Evolutionary conservation across 2,113 vertebrate species (phyloP).

Genomic region (Pomatostomus ruficeps): DNA sequence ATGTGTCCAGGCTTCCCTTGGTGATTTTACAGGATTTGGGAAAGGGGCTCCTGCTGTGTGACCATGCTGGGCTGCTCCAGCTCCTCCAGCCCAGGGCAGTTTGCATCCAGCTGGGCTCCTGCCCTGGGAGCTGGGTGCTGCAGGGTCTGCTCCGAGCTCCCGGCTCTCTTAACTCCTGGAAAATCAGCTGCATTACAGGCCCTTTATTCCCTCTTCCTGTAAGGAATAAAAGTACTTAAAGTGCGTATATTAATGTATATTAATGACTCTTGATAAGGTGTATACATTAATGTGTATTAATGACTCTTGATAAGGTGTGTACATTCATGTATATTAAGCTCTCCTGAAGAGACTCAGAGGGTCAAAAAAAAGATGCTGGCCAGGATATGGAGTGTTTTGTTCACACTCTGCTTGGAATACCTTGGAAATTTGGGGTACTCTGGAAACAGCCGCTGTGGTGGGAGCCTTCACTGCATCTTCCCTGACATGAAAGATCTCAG

Average conservation of each 20-base stretch:
- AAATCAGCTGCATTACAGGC: not conserved
- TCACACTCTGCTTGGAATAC: not conserved
- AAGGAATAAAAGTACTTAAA: not conserved
- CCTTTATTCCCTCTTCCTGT: not conserved
- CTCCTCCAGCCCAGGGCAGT: not conserved
- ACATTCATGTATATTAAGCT: not conserved
- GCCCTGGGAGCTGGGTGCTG: not conserved
- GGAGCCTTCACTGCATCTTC: not conserved
- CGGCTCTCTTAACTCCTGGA: not conserved
- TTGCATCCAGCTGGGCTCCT: not conserved
- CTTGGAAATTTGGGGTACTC: not conserved
- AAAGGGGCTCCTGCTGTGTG: not conserved
- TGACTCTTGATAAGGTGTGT: too few relatives aligned
- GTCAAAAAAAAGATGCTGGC: not conserved
- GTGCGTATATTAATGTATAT: not conserved
- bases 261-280: too few relatives aligned
- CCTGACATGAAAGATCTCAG: not conserved
- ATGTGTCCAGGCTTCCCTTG: not conserved
- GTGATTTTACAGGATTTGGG: not conserved
- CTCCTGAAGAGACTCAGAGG: not conserved
- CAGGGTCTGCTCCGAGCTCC: not conserved
- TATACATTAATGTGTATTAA: too few relatives aligned
- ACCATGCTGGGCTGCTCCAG: not conserved
- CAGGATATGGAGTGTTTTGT: not conserved
- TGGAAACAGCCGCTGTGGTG: not conserved